Conservation (phyloP, 1,140 invertebrate species). For the Plutomurus gul region DNA sequence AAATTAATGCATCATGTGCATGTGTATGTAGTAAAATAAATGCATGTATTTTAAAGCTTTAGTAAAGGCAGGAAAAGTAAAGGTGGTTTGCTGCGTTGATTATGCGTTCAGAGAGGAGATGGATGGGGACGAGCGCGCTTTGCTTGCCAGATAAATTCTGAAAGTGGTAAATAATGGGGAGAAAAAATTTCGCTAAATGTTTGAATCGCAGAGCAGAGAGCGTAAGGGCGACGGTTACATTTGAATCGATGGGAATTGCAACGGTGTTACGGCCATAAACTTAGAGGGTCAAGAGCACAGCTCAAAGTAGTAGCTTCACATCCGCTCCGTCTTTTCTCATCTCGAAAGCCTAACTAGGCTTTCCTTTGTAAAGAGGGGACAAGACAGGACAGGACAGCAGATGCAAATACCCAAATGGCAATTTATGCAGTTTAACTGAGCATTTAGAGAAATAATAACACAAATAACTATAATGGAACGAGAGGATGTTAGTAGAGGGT, state of each 20-base stretch:
- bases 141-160: neutral
- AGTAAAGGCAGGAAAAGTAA: neutral
- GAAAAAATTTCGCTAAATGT: neutral
- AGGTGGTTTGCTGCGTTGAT: neutral
- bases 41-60: neutral
- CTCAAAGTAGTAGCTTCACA: neutral
- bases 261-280: conserved; percentile 34
- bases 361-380: no score
- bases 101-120: neutral
- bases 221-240: neutral
- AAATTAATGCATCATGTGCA: no score
- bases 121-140: neutral
- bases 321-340: neutral
- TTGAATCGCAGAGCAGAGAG: neutral
- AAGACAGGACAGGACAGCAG: no score
- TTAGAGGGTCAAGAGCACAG: conserved; percentile 34
- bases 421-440: no score
- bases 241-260: conserved; percentile 23
- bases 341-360: neutral
- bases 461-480: no score
- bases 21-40: no score
- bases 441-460: no score
- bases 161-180: neutral
- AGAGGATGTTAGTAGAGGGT: no score
- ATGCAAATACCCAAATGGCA: no score